These are phyloP conservation scores for Apocheima hispidaria DNA, from an alignment of 2,888 invertebrate genomes.

Conservation along the genomic window DNA sequence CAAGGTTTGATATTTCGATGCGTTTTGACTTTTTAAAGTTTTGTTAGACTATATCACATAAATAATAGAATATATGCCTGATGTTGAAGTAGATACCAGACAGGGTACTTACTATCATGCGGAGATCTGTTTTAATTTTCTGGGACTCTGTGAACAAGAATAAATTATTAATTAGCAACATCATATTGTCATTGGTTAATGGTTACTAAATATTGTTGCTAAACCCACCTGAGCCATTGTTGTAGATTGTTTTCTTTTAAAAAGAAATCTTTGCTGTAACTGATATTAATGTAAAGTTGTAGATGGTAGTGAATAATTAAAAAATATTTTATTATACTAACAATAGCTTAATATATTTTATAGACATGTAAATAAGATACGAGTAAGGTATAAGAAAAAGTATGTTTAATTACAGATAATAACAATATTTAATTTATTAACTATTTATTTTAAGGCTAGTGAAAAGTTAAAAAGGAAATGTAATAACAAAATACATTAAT, in stretches of 20 bases:
- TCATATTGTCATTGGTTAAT: too few species aligned
- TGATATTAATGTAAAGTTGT: conserved; percentile 1
- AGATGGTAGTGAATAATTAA: neutral
- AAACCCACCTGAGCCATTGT: conserved; percentile 35
- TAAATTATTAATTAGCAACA: too few species aligned
- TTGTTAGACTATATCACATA: too few species aligned
- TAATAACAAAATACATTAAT: conserved; percentile 47
- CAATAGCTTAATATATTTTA: conserved; percentile 29
- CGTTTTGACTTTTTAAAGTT: too few species aligned
- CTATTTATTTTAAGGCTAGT: conserved; percentile 76
- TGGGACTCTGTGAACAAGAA: too few species aligned
- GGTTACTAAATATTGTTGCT: conserved; percentile 41
- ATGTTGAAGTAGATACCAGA: too few species aligned
- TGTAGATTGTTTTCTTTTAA: conserved; percentile 13
- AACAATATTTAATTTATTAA: conserved; percentile 39
- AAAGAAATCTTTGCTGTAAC: neutral
- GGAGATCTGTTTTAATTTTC: too few species aligned
- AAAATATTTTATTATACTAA: conserved; percentile 19
- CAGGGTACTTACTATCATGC: too few species aligned
- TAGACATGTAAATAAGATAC: conserved; percentile 50
- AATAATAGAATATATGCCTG: too few species aligned
- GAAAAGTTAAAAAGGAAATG: conserved; percentile 56
- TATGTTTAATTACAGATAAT: conserved; percentile 1
- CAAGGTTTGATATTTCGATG: too few species aligned
- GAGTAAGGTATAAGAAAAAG: conserved; percentile 18